These are phyloP conservation scores for Hypomecis punctinalis DNA, from an alignment of 2,888 invertebrate species.

Conservation along the genomic window DNA sequence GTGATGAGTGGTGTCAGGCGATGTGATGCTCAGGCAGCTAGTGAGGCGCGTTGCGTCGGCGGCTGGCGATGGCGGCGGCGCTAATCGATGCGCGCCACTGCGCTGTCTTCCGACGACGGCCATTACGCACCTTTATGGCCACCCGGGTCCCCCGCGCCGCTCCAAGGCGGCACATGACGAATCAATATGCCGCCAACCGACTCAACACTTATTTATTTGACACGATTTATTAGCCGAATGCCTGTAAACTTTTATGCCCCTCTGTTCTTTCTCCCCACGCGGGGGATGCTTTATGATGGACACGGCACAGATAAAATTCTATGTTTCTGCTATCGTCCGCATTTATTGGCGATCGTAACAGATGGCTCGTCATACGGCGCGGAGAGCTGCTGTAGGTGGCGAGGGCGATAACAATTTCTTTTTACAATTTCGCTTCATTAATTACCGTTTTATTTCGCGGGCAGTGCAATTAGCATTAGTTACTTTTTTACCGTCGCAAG, in stretches of 20 bases:
- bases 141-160: slow-evolving; percentile 71
- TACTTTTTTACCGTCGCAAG: slow-evolving; percentile 66
- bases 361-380: slow-evolving; percentile 63
- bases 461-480: slow-evolving; percentile 76
- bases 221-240: slow-evolving; percentile 84
- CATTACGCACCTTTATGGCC: slow-evolving; percentile 92
- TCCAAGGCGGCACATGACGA: slow-evolving; percentile 84
- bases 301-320: slow-evolving; percentile 78
- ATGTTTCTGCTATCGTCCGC: slow-evolving; percentile 71
- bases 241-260: slow-evolving; percentile 83
- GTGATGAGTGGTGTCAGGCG: slow-evolving; percentile 42
- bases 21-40: slow-evolving; percentile 44
- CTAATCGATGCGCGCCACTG: slow-evolving; percentile 89
- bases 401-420: slow-evolving; percentile 65
- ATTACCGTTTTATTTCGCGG: slow-evolving; percentile 73
- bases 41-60: slow-evolving; percentile 73
- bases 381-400: slow-evolving; percentile 45
- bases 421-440: slow-evolving; percentile 71
- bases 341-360: slow-evolving; percentile 76
- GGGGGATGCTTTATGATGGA: slow-evolving; percentile 79
- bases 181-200: slow-evolving; percentile 85
- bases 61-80: slow-evolving; percentile 83
- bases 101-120: slow-evolving; percentile 88
- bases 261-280: slow-evolving; percentile 61
- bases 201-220: slow-evolving; percentile 85